These are phyloP conservation scores for Paramormyrops kingsleyae DNA, from an alignment of 2,113 vertebrate species.

Conservation along the genomic window DNA sequence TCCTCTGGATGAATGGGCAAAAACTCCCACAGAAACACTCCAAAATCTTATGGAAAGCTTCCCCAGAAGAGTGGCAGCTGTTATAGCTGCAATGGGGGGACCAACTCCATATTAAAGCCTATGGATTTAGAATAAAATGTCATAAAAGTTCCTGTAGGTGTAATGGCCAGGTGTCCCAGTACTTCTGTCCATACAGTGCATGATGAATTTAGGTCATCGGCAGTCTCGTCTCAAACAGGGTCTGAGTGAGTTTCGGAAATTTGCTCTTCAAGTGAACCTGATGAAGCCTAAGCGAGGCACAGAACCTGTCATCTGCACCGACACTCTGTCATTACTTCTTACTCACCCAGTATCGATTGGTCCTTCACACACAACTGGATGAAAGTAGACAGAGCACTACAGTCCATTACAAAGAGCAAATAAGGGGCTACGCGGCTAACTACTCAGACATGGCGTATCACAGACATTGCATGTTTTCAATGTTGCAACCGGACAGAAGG, in stretches of 20 bases:
- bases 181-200: background rate
- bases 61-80: background rate
- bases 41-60: background rate
- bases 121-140: background rate
- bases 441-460: background rate
- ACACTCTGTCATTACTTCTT: background rate
- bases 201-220: background rate
- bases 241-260: background rate
- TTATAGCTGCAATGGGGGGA: background rate
- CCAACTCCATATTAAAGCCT: background rate
- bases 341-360: background rate
- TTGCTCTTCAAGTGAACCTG: background rate
- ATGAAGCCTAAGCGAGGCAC: background rate
- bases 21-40: background rate
- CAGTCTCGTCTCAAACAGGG: background rate
- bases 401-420: background rate
- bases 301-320: background rate
- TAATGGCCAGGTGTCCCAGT: background rate
- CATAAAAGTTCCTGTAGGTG: background rate
- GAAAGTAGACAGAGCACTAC: background rate
- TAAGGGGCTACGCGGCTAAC: background rate
- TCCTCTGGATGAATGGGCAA: background rate
- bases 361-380: background rate
- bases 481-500: background rate
- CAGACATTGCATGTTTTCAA: background rate